Evolutionary conservation across 2,888 invertebrate species (phyloP).

Genomic region (Biston betularia): DNA sequence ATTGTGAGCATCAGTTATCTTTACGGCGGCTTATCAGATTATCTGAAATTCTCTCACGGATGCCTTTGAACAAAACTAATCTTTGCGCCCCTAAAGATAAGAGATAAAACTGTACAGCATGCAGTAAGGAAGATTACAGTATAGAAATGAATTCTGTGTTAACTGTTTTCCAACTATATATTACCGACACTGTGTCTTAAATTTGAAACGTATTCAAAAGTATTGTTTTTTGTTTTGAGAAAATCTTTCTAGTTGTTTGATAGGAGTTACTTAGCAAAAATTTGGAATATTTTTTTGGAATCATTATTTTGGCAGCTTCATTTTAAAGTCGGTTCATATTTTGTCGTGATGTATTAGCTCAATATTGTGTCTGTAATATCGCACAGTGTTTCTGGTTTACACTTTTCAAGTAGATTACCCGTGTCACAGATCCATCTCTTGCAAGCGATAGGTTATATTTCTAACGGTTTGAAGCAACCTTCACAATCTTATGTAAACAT

Average conservation of each 20-base stretch:
- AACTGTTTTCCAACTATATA: slow-evolving; percentile 2
- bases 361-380: too few species aligned
- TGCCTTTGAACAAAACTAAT: not conserved
- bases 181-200: not conserved
- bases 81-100: not conserved
- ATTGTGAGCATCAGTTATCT: not conserved
- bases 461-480: not conserved
- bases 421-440: slow-evolving; percentile 21
- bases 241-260: not conserved
- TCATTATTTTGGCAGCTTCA: not conserved
- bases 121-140: slow-evolving; percentile 4
- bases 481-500: slow-evolving; percentile 10
- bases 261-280: not conserved
- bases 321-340: not conserved
- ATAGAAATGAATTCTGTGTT: not conserved
- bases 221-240: not conserved
- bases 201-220: not conserved
- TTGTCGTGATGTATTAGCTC: not conserved
- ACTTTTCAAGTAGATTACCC: slow-evolving; percentile 17
- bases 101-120: slow-evolving; percentile 3
- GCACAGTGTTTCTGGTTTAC: slow-evolving; percentile 15
- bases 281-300: not conserved
- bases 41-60: slow-evolving; percentile 8
- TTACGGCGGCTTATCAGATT: slow-evolving; percentile 20
- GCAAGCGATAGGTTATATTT: not conserved